Percentiles rank a stretch among this genome's conserved stretches.
phyloP scores from a whole-genome alignment of 1,140 invertebrate genomes.

The Notospermus geniculatus region DNA sequence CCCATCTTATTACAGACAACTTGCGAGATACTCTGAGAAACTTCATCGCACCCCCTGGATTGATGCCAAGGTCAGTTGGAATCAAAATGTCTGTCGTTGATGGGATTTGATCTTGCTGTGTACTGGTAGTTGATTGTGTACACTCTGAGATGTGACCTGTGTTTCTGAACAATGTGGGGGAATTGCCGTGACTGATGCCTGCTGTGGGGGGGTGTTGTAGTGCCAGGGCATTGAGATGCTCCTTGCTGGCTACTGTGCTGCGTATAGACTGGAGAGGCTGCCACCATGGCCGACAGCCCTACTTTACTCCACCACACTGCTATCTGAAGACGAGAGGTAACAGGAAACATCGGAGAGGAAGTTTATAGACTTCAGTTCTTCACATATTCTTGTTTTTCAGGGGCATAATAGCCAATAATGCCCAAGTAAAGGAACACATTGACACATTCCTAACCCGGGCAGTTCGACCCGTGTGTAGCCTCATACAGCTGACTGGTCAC shows the following conservation, averaged over 20 bases:
- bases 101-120: no score
- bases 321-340: constrained; percentile 29
- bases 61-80: constrained; percentile 65
- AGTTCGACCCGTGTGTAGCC: constrained; percentile 78
- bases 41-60: constrained; percentile 84
- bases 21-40: constrained; percentile 78
- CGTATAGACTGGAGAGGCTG: no score
- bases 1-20: constrained; percentile 67
- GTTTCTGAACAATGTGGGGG: no score
- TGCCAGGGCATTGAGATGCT: no score
- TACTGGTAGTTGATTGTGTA: no score
- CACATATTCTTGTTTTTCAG: constrained; percentile 26
- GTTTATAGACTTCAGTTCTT: constrained; percentile 9
- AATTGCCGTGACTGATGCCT: no score
- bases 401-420: constrained; percentile 45
- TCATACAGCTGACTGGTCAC: constrained; percentile 90
- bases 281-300: no score
- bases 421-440: constrained; percentile 77
- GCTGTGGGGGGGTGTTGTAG: no score
- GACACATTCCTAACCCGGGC: constrained; percentile 87
- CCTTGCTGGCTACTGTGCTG: no score
- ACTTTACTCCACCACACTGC: neutral
- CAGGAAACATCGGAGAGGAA: constrained; percentile 63
- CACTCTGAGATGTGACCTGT: no score
- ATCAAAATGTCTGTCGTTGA: no score